Evolutionary conservation across 2,797 vertebrate genomes (phyloP), one percentile per base, ranked within the genome.

Genomic region (Alectoris magna): DNA sequence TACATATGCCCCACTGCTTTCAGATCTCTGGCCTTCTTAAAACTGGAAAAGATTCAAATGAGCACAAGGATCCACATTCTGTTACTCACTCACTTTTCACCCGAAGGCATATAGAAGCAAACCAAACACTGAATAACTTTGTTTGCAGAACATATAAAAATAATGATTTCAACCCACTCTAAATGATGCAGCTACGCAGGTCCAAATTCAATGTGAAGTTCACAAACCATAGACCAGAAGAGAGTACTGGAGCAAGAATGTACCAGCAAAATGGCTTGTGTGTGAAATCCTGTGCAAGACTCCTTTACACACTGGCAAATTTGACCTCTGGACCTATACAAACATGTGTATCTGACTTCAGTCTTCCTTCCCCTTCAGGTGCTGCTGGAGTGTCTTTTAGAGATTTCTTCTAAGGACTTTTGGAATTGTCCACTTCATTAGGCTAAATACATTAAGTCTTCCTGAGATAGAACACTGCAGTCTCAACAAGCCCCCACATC

Each of bases 151-250:
- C 1, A 2, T 31, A 51, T 15, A 72, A 55, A 70, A 93, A 27
- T 27, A 14, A 34, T 3, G 3, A 84, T 53, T 41, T 82, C 27
- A 73, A 29, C 22, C 26, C 85, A 55, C 38, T 56, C 9, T 51
- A 38, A 75, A n/a, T 8, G 16, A 8, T 4, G 22, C 74, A 81
- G 10, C 21, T 36, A 70, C 9, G 36, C 6, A 41, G 9, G 22
- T 10, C 9, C 48, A 88, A 59, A 94, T 38, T 87, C 56, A 67
- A 75, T 64, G 78, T 79, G 17, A 4, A 75, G 36, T 43, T 79
- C 43, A 24, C 22, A 44, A 63, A n/a, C 16, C 22, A 55, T 23
- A 34, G 4, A 31, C 16, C 63, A 88, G 60, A 84, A 67, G 4
- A 18, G 31, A 70, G 44, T 29, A 39, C 18, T 43, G 48, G 34